Base-by-base conservation (phyloP, 2,797 vertebrate genomes). In the Bovichtus variegatus region DNA sequence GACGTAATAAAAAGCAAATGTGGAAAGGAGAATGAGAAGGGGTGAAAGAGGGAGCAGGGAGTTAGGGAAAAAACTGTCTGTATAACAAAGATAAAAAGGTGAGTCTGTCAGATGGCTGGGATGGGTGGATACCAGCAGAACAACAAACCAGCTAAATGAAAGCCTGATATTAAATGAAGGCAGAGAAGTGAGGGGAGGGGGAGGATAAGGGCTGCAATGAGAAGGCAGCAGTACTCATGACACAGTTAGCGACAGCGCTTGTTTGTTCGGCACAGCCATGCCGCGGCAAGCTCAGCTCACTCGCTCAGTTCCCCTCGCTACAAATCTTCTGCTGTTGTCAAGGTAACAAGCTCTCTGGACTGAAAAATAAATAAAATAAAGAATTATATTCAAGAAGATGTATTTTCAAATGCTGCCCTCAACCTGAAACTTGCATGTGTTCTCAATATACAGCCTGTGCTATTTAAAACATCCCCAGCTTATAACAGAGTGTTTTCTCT, bases 321-420 rank as follows among this genome's bases (percentile, higher is more conserved):
- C 66, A 75, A 87, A 89, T 91, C 80, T 84, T 91, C 88, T 89
- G 90, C 91, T 94, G 94, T 96, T 95, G 95, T 95, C 95, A 96
- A 94, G 94, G 94, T 94, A 96, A 95, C 95, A 87, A 84, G 89
- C 91, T 87, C 88, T 93, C 84, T 82, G 80, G 86, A 91, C 81
- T 75, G 83, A 69, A 53, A 27, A 53, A n/a, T n/a, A 66, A 78
- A 77, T 66, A 77, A 78, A 82, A 79, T 85, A 87, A 34, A 9
- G 9, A 34, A 46, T 88, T 77, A 86, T 83, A 90, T 92, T 92
- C 82, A 90, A 90, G n/a, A 92, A 92, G 84, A 87, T 82, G 70
- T 60, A 65, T 87, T 90, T 90, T 86, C 71, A 91, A 93, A 94
- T 71, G 66, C 71, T 80, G 74, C 73, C 74, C 76, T 86, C 76